phyloP scores from a whole-genome alignment of 2,888 invertebrate genomes.

The Brassicogethes aeneus region DNA sequence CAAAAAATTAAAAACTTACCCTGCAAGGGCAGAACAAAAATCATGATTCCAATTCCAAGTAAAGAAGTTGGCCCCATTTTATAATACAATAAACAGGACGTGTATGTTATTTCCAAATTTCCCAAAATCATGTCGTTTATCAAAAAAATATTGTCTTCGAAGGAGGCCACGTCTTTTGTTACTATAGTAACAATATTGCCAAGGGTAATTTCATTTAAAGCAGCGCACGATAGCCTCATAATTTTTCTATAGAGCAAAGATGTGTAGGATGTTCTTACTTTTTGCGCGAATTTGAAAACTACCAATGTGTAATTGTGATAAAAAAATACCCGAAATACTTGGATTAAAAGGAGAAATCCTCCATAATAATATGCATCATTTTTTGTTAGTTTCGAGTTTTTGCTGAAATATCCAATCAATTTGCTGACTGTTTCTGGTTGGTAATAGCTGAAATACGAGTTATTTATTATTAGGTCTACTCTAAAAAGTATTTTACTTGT shows the following conservation, averaged over 20 bases:
- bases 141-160: conserved; percentile 80
- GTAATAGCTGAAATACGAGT: background rate
- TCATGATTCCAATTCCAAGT: conserved; percentile 45
- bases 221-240: conserved; percentile 33
- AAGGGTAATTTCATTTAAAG: conserved; percentile 60
- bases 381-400: conserved; percentile 19
- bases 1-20: too few species aligned
- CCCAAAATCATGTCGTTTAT: conserved; percentile 53
- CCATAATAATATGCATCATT: conserved; percentile 63
- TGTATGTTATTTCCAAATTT: conserved; percentile 74
- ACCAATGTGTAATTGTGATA: conserved; percentile 77
- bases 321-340: conserved; percentile 56
- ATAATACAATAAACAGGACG: conserved; percentile 67
- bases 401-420: conserved; percentile 26
- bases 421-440: conserved; percentile 24
- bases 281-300: conserved; percentile 67
- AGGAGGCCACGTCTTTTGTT: conserved; percentile 85
- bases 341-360: conserved; percentile 58
- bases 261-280: conserved; percentile 69
- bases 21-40: conserved; percentile 33
- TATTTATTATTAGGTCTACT: background rate
- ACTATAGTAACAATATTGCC: conserved; percentile 76
- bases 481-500: background rate
- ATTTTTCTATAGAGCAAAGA: conserved; percentile 71
- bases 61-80: conserved; percentile 44